Conservation (phyloP, 2,888 invertebrate genomes). For the Nineta flava region DNA sequence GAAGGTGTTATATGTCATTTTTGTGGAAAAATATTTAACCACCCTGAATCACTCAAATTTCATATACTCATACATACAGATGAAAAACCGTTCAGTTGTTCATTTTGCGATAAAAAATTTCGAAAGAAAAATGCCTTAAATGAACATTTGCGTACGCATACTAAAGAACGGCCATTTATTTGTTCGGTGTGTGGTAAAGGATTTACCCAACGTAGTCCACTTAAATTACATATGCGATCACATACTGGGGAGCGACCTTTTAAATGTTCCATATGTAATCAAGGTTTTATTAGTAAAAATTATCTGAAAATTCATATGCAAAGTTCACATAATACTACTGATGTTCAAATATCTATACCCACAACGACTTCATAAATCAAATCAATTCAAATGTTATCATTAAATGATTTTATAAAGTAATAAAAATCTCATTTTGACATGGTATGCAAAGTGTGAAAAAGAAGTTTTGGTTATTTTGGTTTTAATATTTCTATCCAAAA, state of each 20-base stretch:
- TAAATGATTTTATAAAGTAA: too few species aligned
- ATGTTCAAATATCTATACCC: too few species aligned
- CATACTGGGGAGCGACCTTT: slow-evolving; percentile 19
- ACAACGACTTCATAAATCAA: too few species aligned
- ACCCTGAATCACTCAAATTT: background rate
- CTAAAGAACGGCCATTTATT: slow-evolving; percentile 4
- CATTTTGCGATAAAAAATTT: slow-evolving; percentile 22
- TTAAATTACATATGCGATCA: slow-evolving; percentile 36
- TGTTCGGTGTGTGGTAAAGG: slow-evolving; percentile 9
- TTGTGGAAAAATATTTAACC: slow-evolving; percentile 7
- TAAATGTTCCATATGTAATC: slow-evolving; percentile 3
- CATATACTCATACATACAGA: slow-evolving; percentile 7
- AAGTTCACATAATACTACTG: slow-evolving; percentile 9
- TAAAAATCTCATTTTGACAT: too few species aligned
- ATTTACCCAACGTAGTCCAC: slow-evolving; percentile 30
- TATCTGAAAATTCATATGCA: slow-evolving; percentile 5
- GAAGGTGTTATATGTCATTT: slow-evolving; percentile 21
- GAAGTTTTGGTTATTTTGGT: too few species aligned
- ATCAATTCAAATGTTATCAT: too few species aligned
- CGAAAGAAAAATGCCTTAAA: slow-evolving; percentile 38
- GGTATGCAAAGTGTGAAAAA: too few species aligned
- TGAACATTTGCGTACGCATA: slow-evolving; percentile 33
- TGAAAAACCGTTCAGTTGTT: slow-evolving; percentile 6
- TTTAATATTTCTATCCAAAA: too few species aligned
- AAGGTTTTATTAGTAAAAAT: slow-evolving; percentile 4